Percentiles rank a stretch among this genome's conserved stretches.
phyloP scores from a whole-genome alignment of 37 sponge, comb jelly and placozoan species.

The Sycon ciliatum region DNA sequence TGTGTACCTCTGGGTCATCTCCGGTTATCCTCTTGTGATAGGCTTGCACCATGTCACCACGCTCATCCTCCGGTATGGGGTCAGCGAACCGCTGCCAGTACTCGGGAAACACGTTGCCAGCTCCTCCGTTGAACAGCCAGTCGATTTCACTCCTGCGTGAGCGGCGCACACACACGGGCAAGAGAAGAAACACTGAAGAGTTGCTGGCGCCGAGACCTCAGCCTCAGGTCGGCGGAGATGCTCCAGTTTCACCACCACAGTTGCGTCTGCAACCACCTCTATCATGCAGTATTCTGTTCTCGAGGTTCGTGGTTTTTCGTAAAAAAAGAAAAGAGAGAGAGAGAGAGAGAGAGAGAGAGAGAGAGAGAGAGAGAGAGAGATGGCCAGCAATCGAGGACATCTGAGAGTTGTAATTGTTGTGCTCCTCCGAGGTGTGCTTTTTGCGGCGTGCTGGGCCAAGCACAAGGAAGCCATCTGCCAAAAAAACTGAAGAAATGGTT shows the following conservation, averaged over 20 bases:
- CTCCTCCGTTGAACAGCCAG: conserved; percentile 61
- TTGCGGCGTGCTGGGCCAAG: too few species aligned
- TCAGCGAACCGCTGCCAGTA: conserved; percentile 29
- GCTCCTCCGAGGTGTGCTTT: too few species aligned
- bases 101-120: conserved; percentile 44
- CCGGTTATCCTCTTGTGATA: conserved; percentile 48
- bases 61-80: conserved; percentile 48
- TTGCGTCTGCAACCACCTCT: too few species aligned
- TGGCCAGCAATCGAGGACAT: too few species aligned
- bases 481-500: too few species aligned
- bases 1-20: conserved; percentile 39
- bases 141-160: conserved; percentile 34
- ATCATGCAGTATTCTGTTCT: too few species aligned
- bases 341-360: neutral
- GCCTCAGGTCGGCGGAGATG: neutral
- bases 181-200: neutral
- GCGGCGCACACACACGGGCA: neutral
- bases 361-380: neutral
- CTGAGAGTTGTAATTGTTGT: too few species aligned
- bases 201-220: neutral
- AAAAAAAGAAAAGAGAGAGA: neutral
- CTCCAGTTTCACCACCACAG: too few species aligned
- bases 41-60: conserved; percentile 47
- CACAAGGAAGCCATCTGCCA: too few species aligned
- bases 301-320: too few species aligned